Base-by-base conservation (phyloP, 1,140 invertebrate genomes). In the Sesamia nonagrioides region DNA sequence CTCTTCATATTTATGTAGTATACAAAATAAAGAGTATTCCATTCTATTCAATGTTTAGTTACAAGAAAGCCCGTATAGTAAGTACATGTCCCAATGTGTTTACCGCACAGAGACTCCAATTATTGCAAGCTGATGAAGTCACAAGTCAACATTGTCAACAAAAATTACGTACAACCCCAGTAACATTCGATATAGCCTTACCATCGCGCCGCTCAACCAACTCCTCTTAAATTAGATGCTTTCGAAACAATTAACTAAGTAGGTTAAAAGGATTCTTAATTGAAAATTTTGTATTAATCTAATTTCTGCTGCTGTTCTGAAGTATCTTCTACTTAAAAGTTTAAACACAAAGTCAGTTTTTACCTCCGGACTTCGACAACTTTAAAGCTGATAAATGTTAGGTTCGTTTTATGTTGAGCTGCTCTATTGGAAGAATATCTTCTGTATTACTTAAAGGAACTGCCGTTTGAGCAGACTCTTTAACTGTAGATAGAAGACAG, bases 191-290 rank as follows among this genome's bases (percentile, higher is more conserved):
- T 48, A 48, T 27, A 21, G 13, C 72, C 33, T 50, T 9, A 35
- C 11, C 40, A 11, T 48, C 72, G 33, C 27, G 15, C 27, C n/a
- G 9, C 18, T 58, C 17, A 35, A 21, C 61, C 18, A 61, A 21
- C 56, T n/a, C 63, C 40, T n/a, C 33, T 15, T 33, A 40, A 45
- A 50, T 21, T 9, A 61, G 35, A 21, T 35, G 15, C 73, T 75
- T 75, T 61, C 40, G 58, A 63, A 75, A 75, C 73, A 75, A 75
- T 75, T 75, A 75, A 75, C 73, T 63, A 75, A 75, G 73, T 75
- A 75, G 73, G 58, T 27, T 63, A 75, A 75, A 75, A 75, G 73
- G 54, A 63, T 75, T 75, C 42, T 61, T 75, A 75, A 75, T 63
- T 75, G 73, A 52, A 61, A 75, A 75, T 75, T 75, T 75, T 52